These are phyloP conservation scores for Coregonus clupeaformis DNA, from an alignment of 2,113 vertebrate species.

Conservation along the genomic window DNA sequence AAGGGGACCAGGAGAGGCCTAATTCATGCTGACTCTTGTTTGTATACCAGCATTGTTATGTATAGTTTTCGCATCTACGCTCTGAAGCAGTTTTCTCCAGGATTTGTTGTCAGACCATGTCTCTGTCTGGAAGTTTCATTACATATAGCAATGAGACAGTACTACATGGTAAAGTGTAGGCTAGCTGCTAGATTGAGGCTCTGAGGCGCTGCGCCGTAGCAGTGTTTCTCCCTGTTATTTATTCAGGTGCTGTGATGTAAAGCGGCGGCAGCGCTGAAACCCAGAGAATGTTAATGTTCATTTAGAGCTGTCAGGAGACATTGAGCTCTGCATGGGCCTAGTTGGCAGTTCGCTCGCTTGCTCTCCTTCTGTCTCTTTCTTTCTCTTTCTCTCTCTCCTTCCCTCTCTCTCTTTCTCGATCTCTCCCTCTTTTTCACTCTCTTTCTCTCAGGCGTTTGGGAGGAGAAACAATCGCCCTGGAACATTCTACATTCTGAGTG, in stretches of 20 bases:
- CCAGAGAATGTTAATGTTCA: slow-evolving; percentile 61
- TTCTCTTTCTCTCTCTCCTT: slow-evolving; percentile 37
- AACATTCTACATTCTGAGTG: not conserved
- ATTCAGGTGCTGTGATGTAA: slow-evolving; percentile 67
- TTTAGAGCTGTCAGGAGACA: slow-evolving; percentile 58
- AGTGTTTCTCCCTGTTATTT: slow-evolving; percentile 54
- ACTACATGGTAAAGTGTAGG: no score
- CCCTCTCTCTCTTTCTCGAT: slow-evolving; percentile 43
- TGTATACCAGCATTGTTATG: no score
- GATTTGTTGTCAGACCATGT: no score
- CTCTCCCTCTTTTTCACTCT: slow-evolving; percentile 3
- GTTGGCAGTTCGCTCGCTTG: slow-evolving; percentile 25
- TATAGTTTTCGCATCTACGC: no score
- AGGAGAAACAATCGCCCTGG: not conserved
- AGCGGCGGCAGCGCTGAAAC: slow-evolving; percentile 60
- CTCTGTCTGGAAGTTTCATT: no score
- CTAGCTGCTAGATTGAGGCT: not conserved
- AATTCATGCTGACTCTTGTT: no score
- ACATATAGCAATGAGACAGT: no score
- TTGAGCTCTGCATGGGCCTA: slow-evolving; percentile 44
- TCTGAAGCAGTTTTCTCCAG: no score
- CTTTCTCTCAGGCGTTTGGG: not conserved
- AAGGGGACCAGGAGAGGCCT: no score
- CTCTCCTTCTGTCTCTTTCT: slow-evolving; percentile 17
- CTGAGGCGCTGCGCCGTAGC: not conserved